These are phyloP conservation scores for Pseudochaenichthys georgianus DNA, from an alignment of 2,797 vertebrate species.

Conservation along the genomic window DNA sequence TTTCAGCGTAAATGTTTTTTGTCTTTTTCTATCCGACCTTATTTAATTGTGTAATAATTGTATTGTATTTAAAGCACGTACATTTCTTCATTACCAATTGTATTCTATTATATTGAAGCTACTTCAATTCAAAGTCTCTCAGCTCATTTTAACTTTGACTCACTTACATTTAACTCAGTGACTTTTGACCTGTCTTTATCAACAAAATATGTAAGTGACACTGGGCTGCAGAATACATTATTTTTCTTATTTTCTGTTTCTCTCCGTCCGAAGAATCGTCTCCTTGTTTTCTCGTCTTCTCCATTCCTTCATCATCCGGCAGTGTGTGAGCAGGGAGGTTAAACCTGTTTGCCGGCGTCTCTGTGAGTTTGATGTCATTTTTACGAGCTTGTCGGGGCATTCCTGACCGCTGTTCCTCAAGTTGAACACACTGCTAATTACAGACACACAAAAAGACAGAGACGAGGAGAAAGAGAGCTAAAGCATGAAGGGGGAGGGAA, in stretches of 20 bases:
- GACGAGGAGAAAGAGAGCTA: slow-evolving; percentile 18
- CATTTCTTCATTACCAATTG: too few species aligned
- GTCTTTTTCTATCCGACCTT: too few species aligned
- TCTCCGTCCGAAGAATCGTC: not conserved
- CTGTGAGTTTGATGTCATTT: slow-evolving; percentile 71
- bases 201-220: not conserved
- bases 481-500: slow-evolving; percentile 1
- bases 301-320: slow-evolving; percentile 8
- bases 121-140: not conserved
- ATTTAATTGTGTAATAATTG: too few species aligned
- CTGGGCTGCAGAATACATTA: too few species aligned
- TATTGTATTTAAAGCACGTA: too few species aligned
- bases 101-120: not conserved
- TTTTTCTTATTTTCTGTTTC: too few species aligned
- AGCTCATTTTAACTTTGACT: not conserved
- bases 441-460: slow-evolving; percentile 55
- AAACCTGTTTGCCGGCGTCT: slow-evolving; percentile 63
- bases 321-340: slow-evolving; percentile 28
- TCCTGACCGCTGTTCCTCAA: slow-evolving; percentile 71
- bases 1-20: too few species aligned
- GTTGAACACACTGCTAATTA: slow-evolving; percentile 79
- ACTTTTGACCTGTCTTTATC: not conserved
- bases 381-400: slow-evolving; percentile 77
- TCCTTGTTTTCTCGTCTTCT: not conserved
- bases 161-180: not conserved